Evolutionary conservation across 92 coral and sea anemone genomes (phyloP).

Genomic region (Phenganax marumi): DNA sequence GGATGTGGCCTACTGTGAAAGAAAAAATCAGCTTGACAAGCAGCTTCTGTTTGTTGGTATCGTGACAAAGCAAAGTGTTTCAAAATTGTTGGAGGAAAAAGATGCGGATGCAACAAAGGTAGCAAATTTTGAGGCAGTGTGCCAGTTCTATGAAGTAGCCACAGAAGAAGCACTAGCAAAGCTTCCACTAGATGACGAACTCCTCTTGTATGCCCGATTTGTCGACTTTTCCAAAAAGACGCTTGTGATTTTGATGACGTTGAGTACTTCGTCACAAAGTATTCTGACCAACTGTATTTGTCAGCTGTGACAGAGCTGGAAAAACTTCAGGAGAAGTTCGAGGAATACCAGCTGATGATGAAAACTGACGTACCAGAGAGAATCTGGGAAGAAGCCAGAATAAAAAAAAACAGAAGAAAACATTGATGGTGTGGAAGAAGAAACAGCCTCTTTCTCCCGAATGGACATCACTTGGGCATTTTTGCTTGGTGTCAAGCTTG

Average conservation of each 20-base stretch:
- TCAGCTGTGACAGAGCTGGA: too few species aligned
- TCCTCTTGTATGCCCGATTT: slow-evolving; percentile 44
- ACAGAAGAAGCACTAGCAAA: too few species aligned
- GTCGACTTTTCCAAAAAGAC: slow-evolving; percentile 54
- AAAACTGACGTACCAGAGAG: too few species aligned
- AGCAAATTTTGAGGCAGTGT: slow-evolving; percentile 47
- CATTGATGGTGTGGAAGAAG: too few species aligned
- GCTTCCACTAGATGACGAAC: slow-evolving; percentile 44
- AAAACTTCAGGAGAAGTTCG: too few species aligned
- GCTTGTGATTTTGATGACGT: slow-evolving; percentile 48
- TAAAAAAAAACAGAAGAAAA: too few species aligned
- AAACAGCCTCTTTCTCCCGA: too few species aligned
- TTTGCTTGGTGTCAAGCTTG: too few species aligned
- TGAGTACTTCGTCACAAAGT: slow-evolving; percentile 48
- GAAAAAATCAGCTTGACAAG: slow-evolving; percentile 44
- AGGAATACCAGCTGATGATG: too few species aligned
- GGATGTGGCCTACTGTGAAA: not conserved
- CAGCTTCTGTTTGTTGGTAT: slow-evolving; percentile 51
- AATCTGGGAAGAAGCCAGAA: too few species aligned
- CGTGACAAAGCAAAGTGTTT: slow-evolving; percentile 34
- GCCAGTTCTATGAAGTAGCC: slow-evolving; percentile 53
- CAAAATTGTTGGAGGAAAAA: too few species aligned
- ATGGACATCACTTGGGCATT: too few species aligned
- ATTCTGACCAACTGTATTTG: slow-evolving; percentile 20
- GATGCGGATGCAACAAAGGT: slow-evolving; percentile 37